Percentiles rank a stretch among this genome's conserved stretches.
Evolutionary conservation across 2,113 vertebrate species (phyloP).

Genomic region (Chaenogobius annularis): DNA sequence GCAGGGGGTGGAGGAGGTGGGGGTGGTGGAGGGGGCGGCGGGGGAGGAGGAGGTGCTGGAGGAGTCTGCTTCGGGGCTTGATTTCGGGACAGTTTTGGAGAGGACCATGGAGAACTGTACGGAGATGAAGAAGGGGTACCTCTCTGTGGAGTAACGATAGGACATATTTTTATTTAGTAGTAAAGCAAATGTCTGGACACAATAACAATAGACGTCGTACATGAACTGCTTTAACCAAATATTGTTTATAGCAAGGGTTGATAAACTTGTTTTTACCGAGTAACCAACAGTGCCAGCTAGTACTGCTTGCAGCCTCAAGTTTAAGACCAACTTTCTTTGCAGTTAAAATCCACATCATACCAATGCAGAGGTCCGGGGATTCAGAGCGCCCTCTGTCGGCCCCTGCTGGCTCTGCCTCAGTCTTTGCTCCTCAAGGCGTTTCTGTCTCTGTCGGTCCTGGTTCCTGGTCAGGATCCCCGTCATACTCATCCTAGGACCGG

Average conservation of each 20-base stretch:
- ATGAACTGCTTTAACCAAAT: too few relatives aligned
- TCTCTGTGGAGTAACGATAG: constrained; percentile 51
- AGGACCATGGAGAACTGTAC: constrained; percentile 83
- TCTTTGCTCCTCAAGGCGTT: constrained; percentile 87
- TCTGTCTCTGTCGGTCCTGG: constrained; percentile 93
- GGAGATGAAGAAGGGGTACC: constrained; percentile 86
- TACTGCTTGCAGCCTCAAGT: too few relatives aligned
- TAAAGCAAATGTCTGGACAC: too few relatives aligned
- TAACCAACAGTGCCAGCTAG: too few relatives aligned
- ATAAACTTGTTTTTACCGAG: too few relatives aligned
- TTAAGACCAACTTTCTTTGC: too few relatives aligned
- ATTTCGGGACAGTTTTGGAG: constrained; percentile 79
- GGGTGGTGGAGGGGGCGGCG: constrained; percentile 66
- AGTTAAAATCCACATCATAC: constrained; percentile 26
- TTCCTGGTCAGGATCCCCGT: constrained; percentile 94
- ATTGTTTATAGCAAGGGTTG: too few relatives aligned
- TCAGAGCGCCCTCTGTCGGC: constrained; percentile 50
- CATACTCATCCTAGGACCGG: constrained; percentile 96
- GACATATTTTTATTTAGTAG: not conserved
- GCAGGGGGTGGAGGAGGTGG: constrained; percentile 57
- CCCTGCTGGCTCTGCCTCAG: constrained; percentile 78
- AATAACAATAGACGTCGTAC: too few relatives aligned
- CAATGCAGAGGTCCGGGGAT: constrained; percentile 82
- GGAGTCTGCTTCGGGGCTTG: constrained; percentile 64
- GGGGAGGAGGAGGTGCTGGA: constrained; percentile 38